phyloP scores from a whole-genome alignment of 2,797 vertebrate genomes.

The Podargus strigoides region DNA sequence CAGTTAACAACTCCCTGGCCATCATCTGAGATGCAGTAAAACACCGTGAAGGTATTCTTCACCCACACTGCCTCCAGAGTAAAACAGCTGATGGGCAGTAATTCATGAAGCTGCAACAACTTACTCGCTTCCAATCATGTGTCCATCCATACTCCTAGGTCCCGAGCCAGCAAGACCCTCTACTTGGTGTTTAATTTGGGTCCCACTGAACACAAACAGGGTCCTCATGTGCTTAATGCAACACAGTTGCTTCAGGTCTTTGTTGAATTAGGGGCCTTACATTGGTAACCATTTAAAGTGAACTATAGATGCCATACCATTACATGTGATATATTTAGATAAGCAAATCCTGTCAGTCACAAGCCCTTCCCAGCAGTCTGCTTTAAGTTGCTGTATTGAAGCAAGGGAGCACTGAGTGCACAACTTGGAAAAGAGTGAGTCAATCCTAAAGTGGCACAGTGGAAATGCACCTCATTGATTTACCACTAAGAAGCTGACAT shows the following conservation, averaged over 20 bases:
- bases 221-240: neutral
- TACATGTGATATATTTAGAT: neutral
- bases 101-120: neutral
- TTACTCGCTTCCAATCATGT: fast-evolving
- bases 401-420: neutral
- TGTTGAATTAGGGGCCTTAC: neutral
- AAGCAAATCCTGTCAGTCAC: neutral
- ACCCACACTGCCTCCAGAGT: neutral
- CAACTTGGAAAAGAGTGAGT: neutral
- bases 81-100: neutral
- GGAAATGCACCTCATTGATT: neutral
- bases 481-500: neutral
- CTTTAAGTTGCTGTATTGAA: neutral
- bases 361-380: neutral
- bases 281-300: neutral
- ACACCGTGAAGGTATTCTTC: neutral
- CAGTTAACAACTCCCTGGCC: neutral
- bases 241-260: neutral
- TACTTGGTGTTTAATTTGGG: neutral
- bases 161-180: neutral
- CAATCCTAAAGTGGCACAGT: neutral
- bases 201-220: neutral
- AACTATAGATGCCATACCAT: neutral
- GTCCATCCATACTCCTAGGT: neutral
- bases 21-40: neutral